These are phyloP conservation scores for Bettongia penicillata DNA, from an alignment of 2,113 vertebrate genomes.

Conservation along the genomic window DNA sequence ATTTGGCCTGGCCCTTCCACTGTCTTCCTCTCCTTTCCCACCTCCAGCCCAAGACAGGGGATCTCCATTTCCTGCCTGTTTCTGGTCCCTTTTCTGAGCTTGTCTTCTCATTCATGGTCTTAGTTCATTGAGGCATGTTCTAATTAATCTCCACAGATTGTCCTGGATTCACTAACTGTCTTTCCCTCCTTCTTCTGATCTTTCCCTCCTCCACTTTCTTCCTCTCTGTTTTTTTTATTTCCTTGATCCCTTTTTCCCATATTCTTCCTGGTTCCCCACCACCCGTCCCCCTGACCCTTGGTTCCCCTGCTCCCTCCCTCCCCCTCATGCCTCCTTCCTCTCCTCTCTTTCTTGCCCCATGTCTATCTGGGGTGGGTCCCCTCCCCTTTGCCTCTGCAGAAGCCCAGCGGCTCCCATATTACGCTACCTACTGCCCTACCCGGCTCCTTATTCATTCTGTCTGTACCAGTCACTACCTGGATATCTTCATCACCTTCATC, in stretches of 20 bases:
- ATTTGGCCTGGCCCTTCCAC: conserved; percentile 24
- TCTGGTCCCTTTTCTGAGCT: conserved; percentile 54
- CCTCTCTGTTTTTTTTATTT: neutral
- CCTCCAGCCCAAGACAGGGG: conserved; percentile 43
- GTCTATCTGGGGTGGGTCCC: conserved; percentile 22
- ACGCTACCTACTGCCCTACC: conserved; percentile 91
- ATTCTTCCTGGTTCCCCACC: conserved; percentile 3
- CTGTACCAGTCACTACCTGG: conserved; percentile 98
- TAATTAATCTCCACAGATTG: neutral
- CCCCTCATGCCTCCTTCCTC: conserved; percentile 22
- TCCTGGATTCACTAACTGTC: neutral
- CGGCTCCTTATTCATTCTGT: conserved; percentile 97
- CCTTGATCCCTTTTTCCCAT: neutral
- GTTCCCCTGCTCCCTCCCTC: neutral
- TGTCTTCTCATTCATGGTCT: conserved; percentile 71
- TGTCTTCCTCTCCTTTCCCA: neutral
- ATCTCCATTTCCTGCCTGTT: conserved; percentile 54
- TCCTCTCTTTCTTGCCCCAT: conserved; percentile 50
- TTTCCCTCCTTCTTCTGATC: neutral
- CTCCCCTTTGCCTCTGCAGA: conserved; percentile 84
- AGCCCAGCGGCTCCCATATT: conserved; percentile 96
- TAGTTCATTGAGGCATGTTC: conserved; percentile 72
- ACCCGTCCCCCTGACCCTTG: neutral
- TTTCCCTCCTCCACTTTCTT: neutral
- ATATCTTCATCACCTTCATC: conserved; percentile 99